Conservation (phyloP, 2,888 invertebrate genomes). For the Philhelius pedissequus region DNA sequence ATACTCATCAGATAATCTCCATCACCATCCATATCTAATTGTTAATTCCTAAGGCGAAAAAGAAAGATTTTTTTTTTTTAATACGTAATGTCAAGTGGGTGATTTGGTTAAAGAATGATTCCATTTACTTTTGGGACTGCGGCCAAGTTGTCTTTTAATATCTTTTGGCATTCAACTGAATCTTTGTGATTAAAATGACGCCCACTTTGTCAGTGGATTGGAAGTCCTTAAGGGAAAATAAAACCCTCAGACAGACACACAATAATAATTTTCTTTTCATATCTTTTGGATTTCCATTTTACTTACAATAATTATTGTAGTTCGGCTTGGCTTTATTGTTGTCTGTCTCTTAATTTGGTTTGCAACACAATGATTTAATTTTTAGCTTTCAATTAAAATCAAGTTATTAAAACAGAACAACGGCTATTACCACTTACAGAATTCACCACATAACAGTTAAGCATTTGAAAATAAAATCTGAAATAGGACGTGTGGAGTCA, state of each 20-base stretch:
- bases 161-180: slow-evolving; percentile 24
- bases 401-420: not conserved
- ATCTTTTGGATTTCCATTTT: not conserved
- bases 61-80: not conserved
- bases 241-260: not conserved
- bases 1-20: slow-evolving; percentile 8
- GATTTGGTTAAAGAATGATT: slow-evolving; percentile 1
- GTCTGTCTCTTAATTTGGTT: not conserved
- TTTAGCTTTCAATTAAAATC: not conserved
- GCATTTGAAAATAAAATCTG: too few species aligned
- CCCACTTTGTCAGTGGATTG: slow-evolving; percentile 8
- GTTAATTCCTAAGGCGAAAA: slow-evolving; percentile 22
- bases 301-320: not conserved
- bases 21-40: slow-evolving; percentile 10
- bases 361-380: not conserved
- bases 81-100: not conserved
- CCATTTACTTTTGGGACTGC: not conserved
- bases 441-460: too few species aligned
- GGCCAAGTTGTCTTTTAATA: slow-evolving; percentile 3
- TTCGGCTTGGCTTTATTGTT: not conserved
- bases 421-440: not conserved
- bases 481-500: too few species aligned
- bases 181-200: slow-evolving; percentile 22
- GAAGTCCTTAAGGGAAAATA: not conserved
- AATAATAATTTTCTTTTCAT: slow-evolving; percentile 6